These are phyloP conservation scores for Corynorhinus townsendii DNA, from an alignment of 2,113 vertebrate genomes.

Conservation along the genomic window DNA sequence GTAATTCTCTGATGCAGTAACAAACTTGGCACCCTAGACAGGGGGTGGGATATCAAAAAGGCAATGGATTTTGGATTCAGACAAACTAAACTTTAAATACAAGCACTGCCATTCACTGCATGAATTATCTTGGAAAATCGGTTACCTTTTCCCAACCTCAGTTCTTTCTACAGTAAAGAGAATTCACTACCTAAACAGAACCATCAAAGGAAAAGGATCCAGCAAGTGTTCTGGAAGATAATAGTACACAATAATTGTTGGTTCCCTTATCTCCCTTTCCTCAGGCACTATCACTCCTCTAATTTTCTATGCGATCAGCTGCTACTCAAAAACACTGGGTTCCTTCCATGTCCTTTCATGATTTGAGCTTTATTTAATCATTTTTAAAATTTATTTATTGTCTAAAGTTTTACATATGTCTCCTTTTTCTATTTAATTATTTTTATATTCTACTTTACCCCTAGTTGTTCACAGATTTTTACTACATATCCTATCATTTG, in stretches of 20 bases:
- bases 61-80: conserved; percentile 26
- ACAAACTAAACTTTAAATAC: conserved; percentile 22
- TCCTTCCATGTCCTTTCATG: not conserved
- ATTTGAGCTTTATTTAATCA: not conserved
- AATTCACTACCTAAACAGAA: not conserved
- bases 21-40: not conserved
- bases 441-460: not conserved
- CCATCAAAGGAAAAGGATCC: not conserved
- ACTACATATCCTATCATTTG: not conserved
- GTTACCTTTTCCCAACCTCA: conserved; percentile 4
- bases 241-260: not conserved
- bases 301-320: not conserved
- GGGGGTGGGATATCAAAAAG: not conserved
- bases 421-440: too few species aligned
- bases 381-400: too few species aligned
- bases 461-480: not conserved
- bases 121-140: conserved; percentile 38
- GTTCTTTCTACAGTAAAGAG: not conserved
- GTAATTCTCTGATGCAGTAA: conserved; percentile 49
- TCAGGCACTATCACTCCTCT: not conserved
- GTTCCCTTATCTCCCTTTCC: not conserved
- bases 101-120: not conserved
- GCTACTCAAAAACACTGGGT: not conserved
- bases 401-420: too few species aligned
- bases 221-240: not conserved